Percentiles rank a stretch among this genome's conserved stretches.
Conservation (phyloP, 2,888 invertebrate genomes). For the Galerucella nymphaeae region DNA sequence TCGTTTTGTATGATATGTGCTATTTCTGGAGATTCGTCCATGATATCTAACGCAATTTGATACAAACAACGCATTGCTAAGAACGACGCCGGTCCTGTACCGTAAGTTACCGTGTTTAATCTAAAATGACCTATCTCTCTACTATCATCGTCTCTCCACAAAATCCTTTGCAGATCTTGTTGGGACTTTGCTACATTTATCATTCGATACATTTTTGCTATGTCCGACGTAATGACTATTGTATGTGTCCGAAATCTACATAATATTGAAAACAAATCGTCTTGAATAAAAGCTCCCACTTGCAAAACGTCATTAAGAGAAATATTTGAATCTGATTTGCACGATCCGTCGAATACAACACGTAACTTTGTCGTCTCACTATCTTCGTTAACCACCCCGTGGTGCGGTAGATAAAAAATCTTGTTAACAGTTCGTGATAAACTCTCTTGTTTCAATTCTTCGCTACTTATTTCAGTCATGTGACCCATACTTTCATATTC, state of each 20-base stretch:
- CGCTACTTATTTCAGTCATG: conserved; percentile 41
- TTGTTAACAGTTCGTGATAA: background rate
- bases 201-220: conserved; percentile 29
- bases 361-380: conserved; percentile 42
- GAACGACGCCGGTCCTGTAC: too few relatives aligned
- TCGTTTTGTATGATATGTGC: too few relatives aligned
- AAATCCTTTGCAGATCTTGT: conserved; percentile 26
- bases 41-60: too few relatives aligned
- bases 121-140: conserved; percentile 21
- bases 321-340: conserved; percentile 32
- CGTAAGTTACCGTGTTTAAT: too few relatives aligned
- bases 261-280: conserved; percentile 33
- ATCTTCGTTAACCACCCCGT: conserved; percentile 32
- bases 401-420: conserved; percentile 41
- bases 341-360: conserved; percentile 39
- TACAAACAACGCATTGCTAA: too few relatives aligned
- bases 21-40: too few relatives aligned
- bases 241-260: conserved; percentile 22
- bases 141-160: conserved; percentile 29
- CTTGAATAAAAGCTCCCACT: conserved; percentile 35
- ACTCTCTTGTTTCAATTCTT: background rate
- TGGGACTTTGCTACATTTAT: conserved; percentile 15
- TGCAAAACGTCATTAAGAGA: conserved; percentile 37
- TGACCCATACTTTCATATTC: conserved; percentile 40
- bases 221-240: conserved; percentile 24